Evolutionary conservation across 30 jellyfish, hydroid and myxozoan species (phyloP).

Genomic region (Sanderia malayensis): DNA sequence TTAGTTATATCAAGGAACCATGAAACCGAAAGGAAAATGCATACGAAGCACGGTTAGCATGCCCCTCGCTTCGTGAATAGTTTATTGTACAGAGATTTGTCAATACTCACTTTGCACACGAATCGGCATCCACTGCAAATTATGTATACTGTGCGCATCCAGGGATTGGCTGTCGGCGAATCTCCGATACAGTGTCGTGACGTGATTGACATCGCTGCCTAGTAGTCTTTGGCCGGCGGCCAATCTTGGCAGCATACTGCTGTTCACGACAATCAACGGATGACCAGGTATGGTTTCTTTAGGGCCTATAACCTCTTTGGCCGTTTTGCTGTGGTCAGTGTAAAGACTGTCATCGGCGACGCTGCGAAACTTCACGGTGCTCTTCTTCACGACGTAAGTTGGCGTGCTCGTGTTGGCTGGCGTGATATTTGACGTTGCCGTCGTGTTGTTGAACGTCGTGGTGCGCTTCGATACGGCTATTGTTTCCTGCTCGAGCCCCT

Average conservation of each 20-base stretch:
- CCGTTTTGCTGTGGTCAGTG: conserved; percentile 40
- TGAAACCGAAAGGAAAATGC: no score
- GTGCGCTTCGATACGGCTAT: conserved; percentile 17
- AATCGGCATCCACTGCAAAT: conserved; percentile 87
- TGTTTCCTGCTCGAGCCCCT: conserved; percentile 51
- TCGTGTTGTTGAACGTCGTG: no score
- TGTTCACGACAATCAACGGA: conserved; percentile 56
- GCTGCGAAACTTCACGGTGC: conserved; percentile 38
- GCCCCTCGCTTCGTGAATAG: no score
- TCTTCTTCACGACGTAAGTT: conserved; percentile 32
- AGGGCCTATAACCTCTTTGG: conserved; percentile 78
- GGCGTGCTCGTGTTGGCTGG: conserved; percentile 25
- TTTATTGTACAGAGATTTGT: no score
- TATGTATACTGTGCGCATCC: conserved; percentile 60
- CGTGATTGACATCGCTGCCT: conserved; percentile 29
- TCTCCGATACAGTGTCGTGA: conserved; percentile 72
- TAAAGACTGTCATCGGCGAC: conserved; percentile 61
- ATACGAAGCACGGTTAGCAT: no score
- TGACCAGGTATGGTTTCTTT: conserved; percentile 73
- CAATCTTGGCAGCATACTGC: not conserved
- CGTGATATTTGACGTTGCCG: no score
- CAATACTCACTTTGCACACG: conserved; percentile 68
- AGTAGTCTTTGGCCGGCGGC: conserved; percentile 15
- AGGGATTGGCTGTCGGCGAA: conserved; percentile 26
- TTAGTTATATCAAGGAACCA: no score